A percentile compares a stretch with the other conserved stretches of the same genome.
Evolutionary conservation across 1,140 invertebrate genomes (phyloP).

Genomic region (Eupristina koningsbergeri): DNA sequence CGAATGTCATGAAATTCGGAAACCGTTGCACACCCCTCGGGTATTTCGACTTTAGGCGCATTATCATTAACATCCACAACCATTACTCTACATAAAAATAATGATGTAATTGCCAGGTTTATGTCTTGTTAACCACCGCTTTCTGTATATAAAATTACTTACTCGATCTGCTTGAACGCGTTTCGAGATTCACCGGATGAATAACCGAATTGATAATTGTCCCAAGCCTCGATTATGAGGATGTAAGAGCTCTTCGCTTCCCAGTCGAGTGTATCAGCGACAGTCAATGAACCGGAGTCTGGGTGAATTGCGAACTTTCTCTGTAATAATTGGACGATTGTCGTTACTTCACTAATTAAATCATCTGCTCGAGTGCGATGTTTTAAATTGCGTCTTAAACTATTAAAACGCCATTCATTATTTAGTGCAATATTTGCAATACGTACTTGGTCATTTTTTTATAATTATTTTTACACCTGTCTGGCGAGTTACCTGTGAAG

Average conservation of each 20-base stretch:
- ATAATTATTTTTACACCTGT: neutral
- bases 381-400: neutral
- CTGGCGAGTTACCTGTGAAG: conserved; percentile 85
- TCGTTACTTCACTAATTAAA: conserved; percentile 39
- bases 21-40: conserved; percentile 81
- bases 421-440: neutral
- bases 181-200: conserved; percentile 91
- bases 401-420: neutral
- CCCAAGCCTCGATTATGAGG: conserved; percentile 93
- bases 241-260: conserved; percentile 85
- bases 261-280: conserved; percentile 87
- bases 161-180: conserved; percentile 92
- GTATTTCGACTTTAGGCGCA: conserved; percentile 80
- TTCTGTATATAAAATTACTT: conserved; percentile 62
- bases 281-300: conserved; percentile 85
- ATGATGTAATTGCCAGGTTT: conserved; percentile 34
- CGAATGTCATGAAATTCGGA: conserved; percentile 91
- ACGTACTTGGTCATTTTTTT: neutral
- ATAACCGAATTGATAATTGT: conserved; percentile 94
- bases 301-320: conserved; percentile 90
- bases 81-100: conserved; percentile 73
- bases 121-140: neutral
- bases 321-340: conserved; percentile 61
- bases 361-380: neutral
- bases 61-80: conserved; percentile 91